phyloP scores from a whole-genome alignment of 2,113 vertebrate species.

The Madoqua kirkii region DNA sequence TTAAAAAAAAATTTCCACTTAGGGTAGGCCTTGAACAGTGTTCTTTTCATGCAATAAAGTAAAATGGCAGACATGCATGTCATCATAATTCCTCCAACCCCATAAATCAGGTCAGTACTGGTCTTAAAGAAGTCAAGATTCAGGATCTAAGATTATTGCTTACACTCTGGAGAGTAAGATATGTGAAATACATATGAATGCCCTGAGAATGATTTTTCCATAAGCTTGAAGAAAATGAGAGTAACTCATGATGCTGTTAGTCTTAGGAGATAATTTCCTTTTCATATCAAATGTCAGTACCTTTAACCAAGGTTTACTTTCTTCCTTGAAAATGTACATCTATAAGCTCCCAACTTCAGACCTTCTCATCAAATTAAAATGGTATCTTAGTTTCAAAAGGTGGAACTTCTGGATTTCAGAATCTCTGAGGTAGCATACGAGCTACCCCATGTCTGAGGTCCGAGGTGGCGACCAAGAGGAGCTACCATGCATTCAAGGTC shows the following conservation, averaged over 20 bases:
- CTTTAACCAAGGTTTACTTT: conserved; percentile 57
- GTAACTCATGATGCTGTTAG: conserved; percentile 41
- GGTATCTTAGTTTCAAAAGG: not conserved
- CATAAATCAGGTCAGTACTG: conserved; percentile 41
- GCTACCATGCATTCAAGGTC: too few relatives aligned
- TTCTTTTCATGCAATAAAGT: conserved; percentile 28
- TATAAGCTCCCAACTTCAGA: conserved; percentile 6
- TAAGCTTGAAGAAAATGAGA: conserved; percentile 61
- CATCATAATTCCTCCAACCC: not conserved
- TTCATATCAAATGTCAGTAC: conserved; percentile 42
- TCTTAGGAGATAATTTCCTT: conserved; percentile 44
- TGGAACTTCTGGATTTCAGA: not conserved
- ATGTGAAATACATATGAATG: conserved; percentile 39
- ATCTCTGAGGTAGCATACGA: not conserved
- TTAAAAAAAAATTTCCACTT: not conserved
- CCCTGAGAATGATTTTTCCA: conserved; percentile 60
- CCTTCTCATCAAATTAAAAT: not conserved
- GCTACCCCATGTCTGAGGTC: too few relatives aligned
- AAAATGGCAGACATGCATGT: conserved; percentile 10
- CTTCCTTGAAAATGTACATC: not conserved
- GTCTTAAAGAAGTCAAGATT: conserved; percentile 61
- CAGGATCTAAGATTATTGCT: conserved; percentile 53
- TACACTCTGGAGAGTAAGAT: not conserved
- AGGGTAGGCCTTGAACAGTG: not conserved
- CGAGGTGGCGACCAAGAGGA: fast-evolving